These are phyloP conservation scores for Copidosoma floridanum DNA, from an alignment of 1,140 invertebrate species.

Conservation along the genomic window DNA sequence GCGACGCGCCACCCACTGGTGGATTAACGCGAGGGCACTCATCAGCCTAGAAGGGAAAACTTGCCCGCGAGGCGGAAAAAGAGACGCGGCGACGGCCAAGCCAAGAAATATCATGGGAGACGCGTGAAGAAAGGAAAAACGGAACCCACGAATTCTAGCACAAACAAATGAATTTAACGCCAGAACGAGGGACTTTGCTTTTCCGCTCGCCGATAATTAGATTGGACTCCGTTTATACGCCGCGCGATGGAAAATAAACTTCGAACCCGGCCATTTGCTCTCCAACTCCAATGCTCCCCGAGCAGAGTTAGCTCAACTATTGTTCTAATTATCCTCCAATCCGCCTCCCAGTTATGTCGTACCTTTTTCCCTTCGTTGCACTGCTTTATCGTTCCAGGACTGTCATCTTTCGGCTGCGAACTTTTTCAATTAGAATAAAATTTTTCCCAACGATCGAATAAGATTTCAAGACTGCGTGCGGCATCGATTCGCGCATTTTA, in stretches of 20 bases:
- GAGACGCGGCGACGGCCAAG: background rate
- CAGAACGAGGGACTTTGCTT: constrained; percentile 21
- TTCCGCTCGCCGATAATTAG: constrained; percentile 50
- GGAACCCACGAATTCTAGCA: no score
- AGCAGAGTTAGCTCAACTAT: no score
- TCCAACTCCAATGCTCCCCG: background rate
- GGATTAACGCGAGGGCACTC: constrained; percentile 15
- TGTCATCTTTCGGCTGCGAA: no score
- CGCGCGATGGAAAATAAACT: constrained; percentile 36
- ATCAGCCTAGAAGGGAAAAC: constrained; percentile 25
- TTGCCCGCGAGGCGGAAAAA: constrained; percentile 5
- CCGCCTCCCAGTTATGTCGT: no score
- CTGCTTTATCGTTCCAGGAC: no score
- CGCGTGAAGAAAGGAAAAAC: background rate
- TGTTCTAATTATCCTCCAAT: no score
- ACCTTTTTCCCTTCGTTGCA: no score
- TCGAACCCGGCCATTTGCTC: constrained; percentile 29
- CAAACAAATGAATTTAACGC: constrained; percentile 44
- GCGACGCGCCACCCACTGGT: background rate
- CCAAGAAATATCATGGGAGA: background rate
- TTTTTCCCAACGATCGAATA: constrained; percentile 3
- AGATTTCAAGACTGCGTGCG: no score
- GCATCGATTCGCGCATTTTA: no score
- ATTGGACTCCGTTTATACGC: constrained; percentile 40
- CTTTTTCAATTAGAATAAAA: no score